Evolutionary conservation across 2,797 vertebrate genomes (phyloP).

Genomic region (Clarias fuscus): DNA sequence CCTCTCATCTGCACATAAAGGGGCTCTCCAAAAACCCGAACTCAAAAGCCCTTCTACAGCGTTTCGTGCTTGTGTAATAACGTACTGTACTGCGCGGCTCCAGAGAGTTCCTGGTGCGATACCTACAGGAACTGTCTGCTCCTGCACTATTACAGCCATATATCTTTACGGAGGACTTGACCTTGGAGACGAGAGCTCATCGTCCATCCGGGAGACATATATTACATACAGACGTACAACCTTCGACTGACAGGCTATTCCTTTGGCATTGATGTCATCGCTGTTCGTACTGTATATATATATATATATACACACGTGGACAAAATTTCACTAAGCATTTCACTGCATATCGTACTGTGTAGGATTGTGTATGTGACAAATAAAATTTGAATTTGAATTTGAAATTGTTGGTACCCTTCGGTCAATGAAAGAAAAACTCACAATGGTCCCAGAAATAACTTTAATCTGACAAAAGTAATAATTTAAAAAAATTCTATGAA

Average conservation of each 20-base stretch:
- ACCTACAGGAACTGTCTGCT: background rate
- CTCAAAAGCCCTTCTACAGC: background rate
- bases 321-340: too few relatives aligned
- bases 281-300: background rate
- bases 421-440: too few relatives aligned
- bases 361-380: too few relatives aligned
- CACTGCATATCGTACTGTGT: too few relatives aligned
- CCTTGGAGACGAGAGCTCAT: slow-evolving; percentile 48
- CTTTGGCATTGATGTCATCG: slow-evolving; percentile 23
- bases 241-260: slow-evolving; percentile 12
- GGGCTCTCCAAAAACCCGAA: slow-evolving; percentile 7
- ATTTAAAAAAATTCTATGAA: too few relatives aligned
- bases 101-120: background rate
- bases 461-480: too few relatives aligned
- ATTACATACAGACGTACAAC: background rate
- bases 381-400: too few relatives aligned
- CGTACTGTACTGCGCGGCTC: background rate
- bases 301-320: too few relatives aligned
- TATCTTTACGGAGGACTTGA: slow-evolving; percentile 33
- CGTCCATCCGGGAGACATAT: slow-evolving; percentile 19
- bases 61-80: background rate
- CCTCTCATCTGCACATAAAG: background rate
- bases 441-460: too few relatives aligned
- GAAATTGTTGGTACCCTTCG: too few relatives aligned
- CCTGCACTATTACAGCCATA: slow-evolving; percentile 8